Percentiles rank a stretch among this genome's conserved stretches.
phyloP scores from a whole-genome alignment of 2,888 invertebrate genomes.

The Selenia dentaria region DNA sequence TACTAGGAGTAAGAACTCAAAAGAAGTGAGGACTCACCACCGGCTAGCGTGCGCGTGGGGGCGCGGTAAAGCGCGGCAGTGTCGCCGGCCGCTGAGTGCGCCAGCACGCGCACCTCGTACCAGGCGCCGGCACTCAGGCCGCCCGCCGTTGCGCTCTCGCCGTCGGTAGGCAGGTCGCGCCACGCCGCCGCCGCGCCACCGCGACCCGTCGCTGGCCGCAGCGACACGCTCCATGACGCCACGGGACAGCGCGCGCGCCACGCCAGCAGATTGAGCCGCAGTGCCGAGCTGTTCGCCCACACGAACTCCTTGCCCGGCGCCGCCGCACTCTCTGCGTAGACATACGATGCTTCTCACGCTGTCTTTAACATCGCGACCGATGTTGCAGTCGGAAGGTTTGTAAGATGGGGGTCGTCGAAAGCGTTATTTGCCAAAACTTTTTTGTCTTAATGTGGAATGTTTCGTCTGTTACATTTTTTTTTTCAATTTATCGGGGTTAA shows the following conservation, averaged over 20 bases:
- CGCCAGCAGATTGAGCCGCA: constrained; percentile 87
- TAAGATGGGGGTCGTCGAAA: no score
- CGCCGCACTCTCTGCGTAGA: constrained; percentile 78
- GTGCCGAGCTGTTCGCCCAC: constrained; percentile 87
- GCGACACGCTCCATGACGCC: constrained; percentile 85
- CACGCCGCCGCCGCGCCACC: constrained; percentile 51
- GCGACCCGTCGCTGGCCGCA: constrained; percentile 54
- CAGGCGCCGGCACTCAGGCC: constrained; percentile 81
- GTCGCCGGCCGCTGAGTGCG: constrained; percentile 82
- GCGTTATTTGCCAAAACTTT: no score
- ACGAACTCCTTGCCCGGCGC: constrained; percentile 88
- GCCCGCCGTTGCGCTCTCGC: constrained; percentile 65
- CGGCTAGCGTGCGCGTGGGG: constrained; percentile 77
- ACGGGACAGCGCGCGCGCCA: constrained; percentile 91
- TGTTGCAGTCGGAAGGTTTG: no score
- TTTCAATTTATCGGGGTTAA: no score
- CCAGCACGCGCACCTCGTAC: constrained; percentile 84
- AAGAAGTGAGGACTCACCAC: constrained; percentile 77
- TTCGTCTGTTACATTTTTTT: no score
- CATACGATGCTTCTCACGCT: no score
- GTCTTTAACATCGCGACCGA: no score
- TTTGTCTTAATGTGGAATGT: no score
- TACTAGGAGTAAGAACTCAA: no score
- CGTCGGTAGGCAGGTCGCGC: constrained; percentile 53
- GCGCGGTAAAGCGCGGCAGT: constrained; percentile 81